These are phyloP conservation scores for Notamacropus eugenii DNA, from an alignment of 2,797 vertebrate species.

Conservation along the genomic window DNA sequence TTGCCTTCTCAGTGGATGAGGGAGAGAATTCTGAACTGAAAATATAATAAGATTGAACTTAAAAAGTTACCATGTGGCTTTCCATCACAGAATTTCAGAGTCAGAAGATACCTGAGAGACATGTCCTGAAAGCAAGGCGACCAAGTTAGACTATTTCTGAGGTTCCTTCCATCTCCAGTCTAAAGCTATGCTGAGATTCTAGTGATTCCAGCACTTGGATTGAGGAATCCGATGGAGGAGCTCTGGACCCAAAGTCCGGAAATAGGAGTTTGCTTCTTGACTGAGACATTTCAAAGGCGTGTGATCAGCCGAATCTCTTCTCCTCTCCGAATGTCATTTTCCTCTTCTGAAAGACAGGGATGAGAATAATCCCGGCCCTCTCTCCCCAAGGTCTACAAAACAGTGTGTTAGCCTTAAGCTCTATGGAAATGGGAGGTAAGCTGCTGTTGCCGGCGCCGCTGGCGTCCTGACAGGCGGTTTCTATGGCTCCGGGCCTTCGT, in stretches of 20 bases:
- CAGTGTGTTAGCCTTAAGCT: neutral
- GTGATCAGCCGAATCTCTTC: neutral
- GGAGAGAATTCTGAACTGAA: neutral
- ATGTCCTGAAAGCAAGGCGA: accelerated
- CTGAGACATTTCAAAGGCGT: neutral
- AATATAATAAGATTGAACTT: neutral
- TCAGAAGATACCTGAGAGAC: neutral
- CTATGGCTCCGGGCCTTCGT: neutral
- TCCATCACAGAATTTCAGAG: neutral
- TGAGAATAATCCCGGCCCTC: neutral
- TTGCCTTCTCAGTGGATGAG: neutral
- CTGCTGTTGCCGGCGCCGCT: neutral
- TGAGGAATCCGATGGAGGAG: neutral
- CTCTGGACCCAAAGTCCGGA: neutral
- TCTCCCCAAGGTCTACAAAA: neutral
- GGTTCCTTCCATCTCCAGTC: neutral
- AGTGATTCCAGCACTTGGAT: neutral
- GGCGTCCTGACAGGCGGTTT: neutral
- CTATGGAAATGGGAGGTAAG: neutral
- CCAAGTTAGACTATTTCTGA: accelerated
- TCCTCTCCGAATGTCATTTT: neutral
- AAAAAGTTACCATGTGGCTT: neutral
- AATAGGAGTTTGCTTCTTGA: neutral
- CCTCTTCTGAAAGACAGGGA: neutral
- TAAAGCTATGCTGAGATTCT: neutral